A percentile compares a stretch with the other conserved stretches of the same genome.
Conservation (phyloP, 2,888 invertebrate genomes). For the Caenorhabditis sp. region DNA sequence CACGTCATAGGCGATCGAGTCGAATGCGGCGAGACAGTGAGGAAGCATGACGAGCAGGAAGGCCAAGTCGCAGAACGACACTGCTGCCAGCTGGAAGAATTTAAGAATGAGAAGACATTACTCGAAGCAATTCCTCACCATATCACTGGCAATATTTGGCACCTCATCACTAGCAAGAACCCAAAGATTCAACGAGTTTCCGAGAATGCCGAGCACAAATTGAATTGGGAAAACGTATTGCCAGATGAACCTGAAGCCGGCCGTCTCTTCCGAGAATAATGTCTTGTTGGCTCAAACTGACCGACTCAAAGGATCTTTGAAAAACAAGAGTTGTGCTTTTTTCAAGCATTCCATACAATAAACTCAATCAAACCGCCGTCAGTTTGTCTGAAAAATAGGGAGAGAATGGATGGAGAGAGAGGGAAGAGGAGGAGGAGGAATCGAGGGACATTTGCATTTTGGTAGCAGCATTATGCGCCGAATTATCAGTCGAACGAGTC, state of each 20-base stretch:
- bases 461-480: conserved; percentile 37
- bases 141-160: conserved; percentile 81
- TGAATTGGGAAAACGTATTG: conserved; percentile 80
- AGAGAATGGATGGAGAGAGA: conserved; percentile 6
- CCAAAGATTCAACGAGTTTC: conserved; percentile 80
- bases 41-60: conserved; percentile 76
- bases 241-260: conserved; percentile 73
- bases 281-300: too few species aligned
- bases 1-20: conserved; percentile 63
- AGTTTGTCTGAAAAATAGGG: conserved; percentile 34
- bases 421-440: conserved; percentile 7
- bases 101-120: too few species aligned
- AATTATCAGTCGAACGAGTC: conserved; percentile 32
- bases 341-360: conserved; percentile 71
- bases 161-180: conserved; percentile 79
- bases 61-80: conserved; percentile 79
- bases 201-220: conserved; percentile 79
- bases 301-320: conserved; percentile 68
- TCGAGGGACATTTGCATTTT: conserved; percentile 44
- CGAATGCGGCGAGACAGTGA: conserved; percentile 73
- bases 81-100: conserved; percentile 79
- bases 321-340: conserved; percentile 69
- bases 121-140: conserved; percentile 72
- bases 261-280: too few species aligned
- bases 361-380: conserved; percentile 2